Evolutionary conservation across 2,888 invertebrate genomes (phyloP).

Genomic region (Augiades crinisus): DNA sequence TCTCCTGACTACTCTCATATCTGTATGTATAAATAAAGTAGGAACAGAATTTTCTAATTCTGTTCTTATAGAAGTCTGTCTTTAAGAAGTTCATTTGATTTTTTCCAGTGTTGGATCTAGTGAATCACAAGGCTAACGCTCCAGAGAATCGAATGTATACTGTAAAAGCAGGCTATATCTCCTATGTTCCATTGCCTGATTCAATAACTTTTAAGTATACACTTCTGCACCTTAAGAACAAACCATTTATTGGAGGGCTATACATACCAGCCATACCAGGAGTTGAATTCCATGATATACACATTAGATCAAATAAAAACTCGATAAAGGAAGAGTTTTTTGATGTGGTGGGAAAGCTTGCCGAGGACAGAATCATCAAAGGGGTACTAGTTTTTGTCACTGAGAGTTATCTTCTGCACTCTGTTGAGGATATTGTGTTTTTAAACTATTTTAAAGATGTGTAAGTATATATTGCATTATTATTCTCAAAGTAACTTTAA

Average conservation of each 20-base stretch:
- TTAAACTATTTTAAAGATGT: conserved; percentile 59
- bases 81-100: no score
- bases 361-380: conserved; percentile 54
- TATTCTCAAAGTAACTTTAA: no score
- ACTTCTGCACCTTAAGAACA: conserved; percentile 41
- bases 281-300: conserved; percentile 59
- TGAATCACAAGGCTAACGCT: conserved; percentile 49
- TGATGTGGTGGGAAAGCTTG: conserved; percentile 47
- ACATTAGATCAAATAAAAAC: conserved; percentile 46
- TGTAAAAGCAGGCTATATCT: conserved; percentile 50
- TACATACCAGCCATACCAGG: conserved; percentile 64
- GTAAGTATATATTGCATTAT: conserved; percentile 51
- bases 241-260: conserved; percentile 59
- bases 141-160: conserved; percentile 64
- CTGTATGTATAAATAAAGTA: no score
- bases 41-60: not conserved
- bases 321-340: conserved; percentile 47
- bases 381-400: conserved; percentile 66
- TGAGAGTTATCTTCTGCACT: conserved; percentile 62
- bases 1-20: no score
- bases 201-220: conserved; percentile 51
- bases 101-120: conserved; percentile 64
- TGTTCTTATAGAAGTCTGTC: not conserved
- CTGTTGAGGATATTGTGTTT: conserved; percentile 61
- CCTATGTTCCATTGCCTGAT: conserved; percentile 55